Percentiles rank a stretch among this genome's conserved stretches.
These are phyloP conservation scores for Ochotona princeps DNA, from an alignment of 2,113 vertebrate genomes.

Conservation along the genomic window DNA sequence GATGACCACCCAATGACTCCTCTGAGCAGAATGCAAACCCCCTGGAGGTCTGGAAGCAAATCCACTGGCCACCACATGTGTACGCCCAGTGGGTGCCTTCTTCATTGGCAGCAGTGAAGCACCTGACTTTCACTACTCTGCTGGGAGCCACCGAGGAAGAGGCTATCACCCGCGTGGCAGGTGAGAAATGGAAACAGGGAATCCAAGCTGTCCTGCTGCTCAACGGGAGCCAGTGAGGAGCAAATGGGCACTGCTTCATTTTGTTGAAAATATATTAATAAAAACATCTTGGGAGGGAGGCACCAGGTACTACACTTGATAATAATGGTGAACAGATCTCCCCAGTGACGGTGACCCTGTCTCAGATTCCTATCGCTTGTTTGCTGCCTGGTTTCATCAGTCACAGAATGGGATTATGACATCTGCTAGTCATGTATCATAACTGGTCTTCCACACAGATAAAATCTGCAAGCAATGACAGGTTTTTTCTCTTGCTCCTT, in stretches of 20 bases:
- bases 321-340: background rate
- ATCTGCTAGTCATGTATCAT: background rate
- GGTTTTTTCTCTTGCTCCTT: background rate
- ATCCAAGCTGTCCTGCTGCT: conserved; percentile 29
- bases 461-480: background rate
- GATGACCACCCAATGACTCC: conserved; percentile 25
- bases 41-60: background rate
- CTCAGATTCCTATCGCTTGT: background rate
- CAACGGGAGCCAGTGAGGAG: background rate
- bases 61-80: background rate
- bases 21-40: conserved; percentile 52
- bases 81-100: background rate
- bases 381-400: background rate
- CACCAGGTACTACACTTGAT: background rate
- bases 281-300: background rate
- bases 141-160: conserved; percentile 47
- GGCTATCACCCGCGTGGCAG: background rate
- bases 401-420: conserved; percentile 19
- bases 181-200: conserved; percentile 36
- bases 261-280: conserved; percentile 5
- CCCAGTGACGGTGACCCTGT: background rate
- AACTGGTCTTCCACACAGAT: background rate
- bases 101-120: conserved; percentile 34
- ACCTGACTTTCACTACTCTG: conserved; percentile 37
- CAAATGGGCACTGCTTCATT: conserved; percentile 25